Conservation (phyloP, 2,797 vertebrate genomes). For the Lithobates pipiens region DNA sequence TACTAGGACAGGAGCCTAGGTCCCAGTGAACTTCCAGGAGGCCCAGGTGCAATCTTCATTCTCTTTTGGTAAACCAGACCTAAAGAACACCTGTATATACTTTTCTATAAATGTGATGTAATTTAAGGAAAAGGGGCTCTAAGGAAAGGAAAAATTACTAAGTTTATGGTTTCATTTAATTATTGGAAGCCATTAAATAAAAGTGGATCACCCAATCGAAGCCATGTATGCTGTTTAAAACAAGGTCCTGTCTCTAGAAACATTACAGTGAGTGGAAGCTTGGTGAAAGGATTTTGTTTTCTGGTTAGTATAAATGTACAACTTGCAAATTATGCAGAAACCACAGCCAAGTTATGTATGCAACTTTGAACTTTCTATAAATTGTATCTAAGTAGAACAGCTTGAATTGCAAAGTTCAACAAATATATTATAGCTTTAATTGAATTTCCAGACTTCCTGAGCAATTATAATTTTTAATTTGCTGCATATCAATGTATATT, state of each 20-base stretch:
- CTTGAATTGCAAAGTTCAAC: constrained; percentile 51
- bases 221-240: no score
- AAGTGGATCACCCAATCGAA: neutral
- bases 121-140: no score
- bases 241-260: neutral
- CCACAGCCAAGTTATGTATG: constrained; percentile 16
- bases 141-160: no score
- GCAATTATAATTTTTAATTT: constrained; percentile 49
- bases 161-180: neutral
- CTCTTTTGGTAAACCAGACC: no score
- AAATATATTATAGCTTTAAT: constrained; percentile 47
- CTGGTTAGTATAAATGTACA: constrained; percentile 15
- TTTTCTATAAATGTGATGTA: no score
- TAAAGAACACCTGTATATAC: no score
- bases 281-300: neutral
- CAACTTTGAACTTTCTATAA: constrained; percentile 25
- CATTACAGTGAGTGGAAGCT: neutral
- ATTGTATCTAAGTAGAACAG: constrained; percentile 12
- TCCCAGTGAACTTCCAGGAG: no score
- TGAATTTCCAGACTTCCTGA: constrained; percentile 61
- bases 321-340: neutral
- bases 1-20: no score
- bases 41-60: no score
- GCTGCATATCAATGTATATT: constrained; percentile 30
- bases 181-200: neutral